Evolutionary conservation across 2,888 invertebrate genomes (phyloP).

Genomic region (Melanophora roralis): DNA sequence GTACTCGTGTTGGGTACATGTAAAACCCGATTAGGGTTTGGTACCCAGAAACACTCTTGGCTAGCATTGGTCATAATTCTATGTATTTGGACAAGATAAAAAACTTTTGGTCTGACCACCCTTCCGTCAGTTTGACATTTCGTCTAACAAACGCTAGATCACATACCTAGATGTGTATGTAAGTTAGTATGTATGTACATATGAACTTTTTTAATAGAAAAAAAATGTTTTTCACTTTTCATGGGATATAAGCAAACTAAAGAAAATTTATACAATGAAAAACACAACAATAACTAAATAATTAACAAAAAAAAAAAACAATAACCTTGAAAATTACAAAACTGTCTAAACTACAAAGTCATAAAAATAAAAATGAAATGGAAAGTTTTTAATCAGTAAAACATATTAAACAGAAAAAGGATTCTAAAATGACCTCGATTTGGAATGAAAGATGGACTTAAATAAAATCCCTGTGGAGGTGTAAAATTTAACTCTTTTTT

Average conservation of each 20-base stretch:
- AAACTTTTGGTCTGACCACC: background rate
- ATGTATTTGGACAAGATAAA: background rate
- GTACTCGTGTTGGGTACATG: too few relatives aligned
- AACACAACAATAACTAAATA: background rate
- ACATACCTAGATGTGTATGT: too few relatives aligned
- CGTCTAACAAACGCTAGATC: background rate
- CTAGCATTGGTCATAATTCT: too few relatives aligned
- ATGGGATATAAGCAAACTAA: too few relatives aligned
- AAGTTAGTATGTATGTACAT: too few relatives aligned
- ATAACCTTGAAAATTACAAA: conserved; percentile 48
- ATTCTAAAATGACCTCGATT: conserved; percentile 45
- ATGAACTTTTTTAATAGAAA: too few relatives aligned
- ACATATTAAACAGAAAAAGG: conserved; percentile 30
- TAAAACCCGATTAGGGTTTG: too few relatives aligned
- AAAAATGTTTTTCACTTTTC: too few relatives aligned
- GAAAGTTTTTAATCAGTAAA: conserved; percentile 41
- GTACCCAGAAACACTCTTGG: too few relatives aligned
- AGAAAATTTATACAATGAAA: too few relatives aligned
- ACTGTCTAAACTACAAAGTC: background rate
- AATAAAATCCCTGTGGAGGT: background rate
- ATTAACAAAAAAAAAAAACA: background rate
- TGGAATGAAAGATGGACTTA: background rate
- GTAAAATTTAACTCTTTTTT: conserved; percentile 25
- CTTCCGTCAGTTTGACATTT: background rate
- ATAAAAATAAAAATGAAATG: conserved; percentile 33